These are phyloP conservation scores for Sminthurinus aureus DNA, from an alignment of 2,888 invertebrate species.

Conservation along the genomic window DNA sequence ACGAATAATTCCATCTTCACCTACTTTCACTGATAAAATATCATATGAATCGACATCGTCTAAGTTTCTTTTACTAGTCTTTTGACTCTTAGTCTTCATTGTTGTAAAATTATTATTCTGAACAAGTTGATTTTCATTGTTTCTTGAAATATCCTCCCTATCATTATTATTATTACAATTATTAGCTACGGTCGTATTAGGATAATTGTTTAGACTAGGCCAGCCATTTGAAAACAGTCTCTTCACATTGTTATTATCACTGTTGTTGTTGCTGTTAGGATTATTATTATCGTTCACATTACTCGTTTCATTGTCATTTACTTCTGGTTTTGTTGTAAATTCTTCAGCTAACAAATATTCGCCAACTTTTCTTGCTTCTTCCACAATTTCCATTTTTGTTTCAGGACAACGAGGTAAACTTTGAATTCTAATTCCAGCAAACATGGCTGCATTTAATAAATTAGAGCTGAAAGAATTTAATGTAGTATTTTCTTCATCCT, in stretches of 20 bases:
- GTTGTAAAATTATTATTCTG: neutral
- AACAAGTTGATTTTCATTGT: neutral
- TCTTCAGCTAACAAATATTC: slow-evolving; percentile 2
- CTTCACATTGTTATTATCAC: neutral
- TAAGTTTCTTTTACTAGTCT: slow-evolving; percentile 21
- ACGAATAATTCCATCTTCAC: slow-evolving; percentile 41
- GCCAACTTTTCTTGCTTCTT: neutral
- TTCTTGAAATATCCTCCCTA: neutral
- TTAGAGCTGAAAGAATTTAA: slow-evolving; percentile 12
- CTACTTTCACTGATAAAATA: slow-evolving; percentile 45
- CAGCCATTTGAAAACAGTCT: slow-evolving; percentile 11
- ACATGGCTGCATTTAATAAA: slow-evolving; percentile 7
- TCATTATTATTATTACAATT: neutral
- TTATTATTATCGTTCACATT: neutral
- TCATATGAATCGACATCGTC: slow-evolving; percentile 56
- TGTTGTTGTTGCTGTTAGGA: neutral
- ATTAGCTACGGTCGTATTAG: neutral
- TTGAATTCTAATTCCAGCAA: slow-evolving; percentile 8
- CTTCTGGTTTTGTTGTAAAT: neutral
- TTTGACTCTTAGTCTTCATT: slow-evolving; percentile 6
- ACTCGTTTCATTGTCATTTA: neutral
- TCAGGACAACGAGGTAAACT: slow-evolving; percentile 10
- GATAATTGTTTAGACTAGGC: slow-evolving; percentile 15
- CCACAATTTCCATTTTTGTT: neutral
- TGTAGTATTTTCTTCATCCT: neutral